phyloP scores from a whole-genome alignment of 2,113 vertebrate genomes.

The Kryptolebias marmoratus region DNA sequence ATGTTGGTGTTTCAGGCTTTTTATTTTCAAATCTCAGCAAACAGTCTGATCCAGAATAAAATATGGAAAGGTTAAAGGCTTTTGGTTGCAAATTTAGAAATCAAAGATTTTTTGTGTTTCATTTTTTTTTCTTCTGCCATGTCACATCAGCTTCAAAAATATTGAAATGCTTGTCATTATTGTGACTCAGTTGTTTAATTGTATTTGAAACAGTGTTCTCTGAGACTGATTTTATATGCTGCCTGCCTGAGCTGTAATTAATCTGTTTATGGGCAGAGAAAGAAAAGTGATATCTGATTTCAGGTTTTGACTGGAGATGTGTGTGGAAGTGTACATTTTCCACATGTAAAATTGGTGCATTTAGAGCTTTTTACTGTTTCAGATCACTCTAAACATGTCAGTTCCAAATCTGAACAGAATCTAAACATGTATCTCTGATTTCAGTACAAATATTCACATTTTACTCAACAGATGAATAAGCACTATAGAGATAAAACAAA shows the following conservation, averaged over 20 bases:
- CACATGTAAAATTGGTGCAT: not conserved
- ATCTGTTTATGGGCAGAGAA: no score
- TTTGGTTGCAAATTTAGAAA: not conserved
- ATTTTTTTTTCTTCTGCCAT: not conserved
- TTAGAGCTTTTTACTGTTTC: not conserved
- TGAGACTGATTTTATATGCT: no score
- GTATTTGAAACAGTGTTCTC: no score
- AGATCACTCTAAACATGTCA: no score
- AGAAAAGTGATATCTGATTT: not conserved
- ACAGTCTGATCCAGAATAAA: not conserved
- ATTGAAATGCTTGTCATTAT: not conserved
- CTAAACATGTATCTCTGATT: no score
- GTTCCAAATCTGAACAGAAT: no score
- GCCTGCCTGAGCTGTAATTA: no score
- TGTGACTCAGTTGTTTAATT: no score
- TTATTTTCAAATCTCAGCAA: not conserved
- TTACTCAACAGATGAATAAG: no score
- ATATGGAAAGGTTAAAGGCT: not conserved
- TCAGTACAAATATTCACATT: no score
- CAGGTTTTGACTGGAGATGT: not conserved
- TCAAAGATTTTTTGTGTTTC: not conserved
- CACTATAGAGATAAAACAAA: no score
- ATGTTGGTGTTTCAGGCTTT: not conserved
- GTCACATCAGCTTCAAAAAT: not conserved
- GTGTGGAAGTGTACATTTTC: not conserved